Evolutionary conservation across 2,113 vertebrate species (phyloP).

Genomic region (Siphamia tubifer): DNA sequence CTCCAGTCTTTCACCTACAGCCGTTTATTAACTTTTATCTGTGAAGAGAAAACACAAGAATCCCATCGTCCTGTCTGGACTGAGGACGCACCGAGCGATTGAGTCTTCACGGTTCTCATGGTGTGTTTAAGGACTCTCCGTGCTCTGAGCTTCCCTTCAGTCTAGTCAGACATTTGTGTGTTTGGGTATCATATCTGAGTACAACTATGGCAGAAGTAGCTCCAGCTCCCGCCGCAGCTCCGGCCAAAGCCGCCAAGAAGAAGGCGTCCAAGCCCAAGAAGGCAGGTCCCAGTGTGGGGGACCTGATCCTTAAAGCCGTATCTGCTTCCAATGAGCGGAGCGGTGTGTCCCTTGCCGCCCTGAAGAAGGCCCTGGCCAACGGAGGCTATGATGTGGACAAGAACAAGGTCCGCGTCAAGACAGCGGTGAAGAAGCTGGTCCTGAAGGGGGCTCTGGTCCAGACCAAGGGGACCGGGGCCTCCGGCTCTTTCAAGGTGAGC

Average conservation of each 20-base stretch:
- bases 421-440: slow-evolving; percentile 22
- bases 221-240: background rate
- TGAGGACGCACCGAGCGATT: background rate
- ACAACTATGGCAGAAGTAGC: background rate
- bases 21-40: background rate
- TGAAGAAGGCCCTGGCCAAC: slow-evolving; percentile 80
- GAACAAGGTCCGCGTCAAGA: slow-evolving; percentile 67
- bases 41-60: background rate
- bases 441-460: background rate
- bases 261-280: slow-evolving; percentile 61
- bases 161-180: background rate
- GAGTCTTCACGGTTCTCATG: background rate
- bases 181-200: background rate
- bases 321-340: slow-evolving; percentile 77
- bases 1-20: background rate
- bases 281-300: slow-evolving; percentile 75
- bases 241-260: slow-evolving; percentile 42
- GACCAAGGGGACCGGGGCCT: background rate
- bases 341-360: slow-evolving; percentile 60
- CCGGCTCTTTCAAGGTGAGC: slow-evolving; percentile 23
- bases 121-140: background rate
- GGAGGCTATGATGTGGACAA: slow-evolving; percentile 84
- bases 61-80: background rate
- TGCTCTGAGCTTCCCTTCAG: background rate
- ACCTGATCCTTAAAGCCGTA: slow-evolving; percentile 80